Evolutionary conservation across 2,113 vertebrate genomes (phyloP).

Genomic region (Neolamprologus falcicula): DNA sequence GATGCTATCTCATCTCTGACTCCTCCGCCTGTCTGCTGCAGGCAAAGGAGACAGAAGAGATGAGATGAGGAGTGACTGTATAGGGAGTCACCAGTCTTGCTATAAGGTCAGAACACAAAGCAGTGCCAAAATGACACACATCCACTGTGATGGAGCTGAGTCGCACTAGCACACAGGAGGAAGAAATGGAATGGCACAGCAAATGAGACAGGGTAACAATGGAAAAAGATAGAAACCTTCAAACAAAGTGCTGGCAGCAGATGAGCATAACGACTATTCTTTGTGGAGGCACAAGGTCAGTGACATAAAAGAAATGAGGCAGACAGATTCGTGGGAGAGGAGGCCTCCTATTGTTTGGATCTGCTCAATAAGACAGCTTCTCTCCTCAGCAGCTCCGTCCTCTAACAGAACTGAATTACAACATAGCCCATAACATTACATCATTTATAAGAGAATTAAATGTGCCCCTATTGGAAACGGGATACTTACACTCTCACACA

Average conservation of each 20-base stretch:
- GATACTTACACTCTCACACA: slow-evolving; percentile 4
- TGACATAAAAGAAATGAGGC: slow-evolving; percentile 13
- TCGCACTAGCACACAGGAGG: neutral
- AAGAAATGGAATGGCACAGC: neutral
- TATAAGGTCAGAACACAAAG: slow-evolving; percentile 48
- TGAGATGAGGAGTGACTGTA: slow-evolving; percentile 49
- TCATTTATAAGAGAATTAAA: slow-evolving; percentile 54
- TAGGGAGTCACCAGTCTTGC: slow-evolving; percentile 46
- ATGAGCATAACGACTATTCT: slow-evolving; percentile 10
- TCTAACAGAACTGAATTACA: slow-evolving; percentile 59
- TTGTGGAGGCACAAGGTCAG: slow-evolving; percentile 25
- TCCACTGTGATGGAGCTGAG: slow-evolving; percentile 25
- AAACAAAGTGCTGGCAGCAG: slow-evolving; percentile 17
- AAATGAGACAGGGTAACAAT: slow-evolving; percentile 13
- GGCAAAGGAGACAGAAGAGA: slow-evolving; percentile 25
- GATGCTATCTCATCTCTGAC: slow-evolving; percentile 37
- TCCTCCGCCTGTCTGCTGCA: slow-evolving; percentile 31
- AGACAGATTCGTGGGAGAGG: slow-evolving; percentile 4
- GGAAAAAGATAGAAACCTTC: slow-evolving; percentile 23
- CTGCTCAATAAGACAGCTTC: neutral
- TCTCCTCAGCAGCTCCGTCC: neutral
- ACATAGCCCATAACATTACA: slow-evolving; percentile 49
- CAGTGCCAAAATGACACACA: slow-evolving; percentile 48
- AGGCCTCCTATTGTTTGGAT: slow-evolving; percentile 11
- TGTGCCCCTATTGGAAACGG: slow-evolving; percentile 12